phyloP scores from a whole-genome alignment of 2,113 vertebrate species.

The Tachuris rubrigastra region DNA sequence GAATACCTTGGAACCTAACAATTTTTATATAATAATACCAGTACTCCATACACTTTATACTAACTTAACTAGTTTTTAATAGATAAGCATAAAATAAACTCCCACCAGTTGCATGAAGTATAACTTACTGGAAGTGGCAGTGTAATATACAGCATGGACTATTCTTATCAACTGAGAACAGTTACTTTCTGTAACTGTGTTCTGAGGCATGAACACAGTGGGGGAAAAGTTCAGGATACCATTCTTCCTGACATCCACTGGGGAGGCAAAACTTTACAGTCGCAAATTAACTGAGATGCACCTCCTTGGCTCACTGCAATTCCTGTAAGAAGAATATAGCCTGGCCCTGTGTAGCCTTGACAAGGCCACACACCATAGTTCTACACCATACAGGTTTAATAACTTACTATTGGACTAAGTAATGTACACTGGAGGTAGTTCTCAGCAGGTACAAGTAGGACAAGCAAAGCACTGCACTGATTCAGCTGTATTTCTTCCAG shows the following conservation, averaged over 20 bases:
- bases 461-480: background rate
- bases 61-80: background rate
- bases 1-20: background rate
- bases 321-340: background rate
- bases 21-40: background rate
- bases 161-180: background rate
- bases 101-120: background rate
- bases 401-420: background rate
- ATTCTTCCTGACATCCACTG: background rate
- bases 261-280: background rate
- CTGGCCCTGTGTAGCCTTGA: background rate
- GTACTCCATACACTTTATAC: background rate
- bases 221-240: background rate
- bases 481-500: background rate
- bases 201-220: background rate
- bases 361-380: background rate
- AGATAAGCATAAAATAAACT: background rate
- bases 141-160: background rate
- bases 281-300: background rate
- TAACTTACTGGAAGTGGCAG: background rate
- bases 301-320: background rate
- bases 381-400: background rate
- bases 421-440: background rate
- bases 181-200: background rate
- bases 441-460: background rate